Evolutionary conservation across 2,888 invertebrate species (phyloP).

Genomic region (Bombyx huttoni): DNA sequence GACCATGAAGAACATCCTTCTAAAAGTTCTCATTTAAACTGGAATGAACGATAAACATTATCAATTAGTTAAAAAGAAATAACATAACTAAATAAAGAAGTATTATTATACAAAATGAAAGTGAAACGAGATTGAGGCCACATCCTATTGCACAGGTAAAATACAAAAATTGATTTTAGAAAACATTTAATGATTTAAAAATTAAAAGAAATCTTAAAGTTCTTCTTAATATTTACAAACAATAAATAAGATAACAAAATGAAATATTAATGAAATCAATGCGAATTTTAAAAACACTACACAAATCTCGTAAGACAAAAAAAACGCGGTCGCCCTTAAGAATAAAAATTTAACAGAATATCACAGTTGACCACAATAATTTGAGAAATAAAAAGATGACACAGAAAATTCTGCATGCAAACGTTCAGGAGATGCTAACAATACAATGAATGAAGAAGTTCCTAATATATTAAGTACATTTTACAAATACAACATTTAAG

Average conservation of each 20-base stretch:
- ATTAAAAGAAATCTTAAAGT: conserved; percentile 14
- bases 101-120: conserved; percentile 43
- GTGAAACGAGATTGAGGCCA: conserved; percentile 43
- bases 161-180: conserved; percentile 16
- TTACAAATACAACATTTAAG: conserved; percentile 61
- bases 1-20: conserved; percentile 63
- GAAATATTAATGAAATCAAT: conserved; percentile 35
- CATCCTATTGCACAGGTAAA: conserved; percentile 60
- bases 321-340: conserved; percentile 50
- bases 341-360: conserved; percentile 70
- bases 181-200: conserved; percentile 30
- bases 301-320: conserved; percentile 32
- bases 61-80: conserved; percentile 65
- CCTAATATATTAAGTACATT: conserved; percentile 59
- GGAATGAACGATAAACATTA: conserved; percentile 71
- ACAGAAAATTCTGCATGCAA: conserved; percentile 29
- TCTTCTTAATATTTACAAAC: conserved; percentile 61
- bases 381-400: conserved; percentile 38
- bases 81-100: conserved; percentile 59
- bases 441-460: conserved; percentile 16
- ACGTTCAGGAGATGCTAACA: not conserved
- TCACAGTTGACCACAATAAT: conserved; percentile 71
- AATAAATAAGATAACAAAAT: conserved; percentile 66
- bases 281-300: conserved; percentile 33
- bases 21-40: conserved; percentile 68